Base-by-base conservation (phyloP, 2,797 vertebrate genomes). In the Potorous gilbertii region DNA sequence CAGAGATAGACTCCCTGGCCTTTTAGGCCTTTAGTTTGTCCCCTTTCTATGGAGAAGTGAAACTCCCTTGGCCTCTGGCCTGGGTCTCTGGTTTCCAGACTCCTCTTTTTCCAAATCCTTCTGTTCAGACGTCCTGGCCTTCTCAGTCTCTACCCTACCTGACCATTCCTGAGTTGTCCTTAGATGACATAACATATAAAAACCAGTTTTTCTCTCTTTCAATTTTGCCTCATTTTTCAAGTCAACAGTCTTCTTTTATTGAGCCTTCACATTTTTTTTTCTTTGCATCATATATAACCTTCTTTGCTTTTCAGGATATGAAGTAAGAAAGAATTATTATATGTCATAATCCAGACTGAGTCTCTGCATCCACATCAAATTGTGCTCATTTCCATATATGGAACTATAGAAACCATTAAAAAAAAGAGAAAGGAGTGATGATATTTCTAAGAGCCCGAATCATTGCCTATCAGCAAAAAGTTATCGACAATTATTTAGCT, bases 401-500 rank as follows among this genome's bases (percentile, higher is more conserved):
- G 24, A 81, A 21, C 13, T 9, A 87, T 0, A 87, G 40, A 27
- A 50, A 87, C 21, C 40, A 87, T 87, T 40, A 93, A 56, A 28
- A 56, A 55, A 91, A 34, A n/a, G 11, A 28, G 40, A 94, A 29
- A 87, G 24, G 16, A 10, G 24, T 46, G 18, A 81, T 24, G 66
- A 92, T 57, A 81, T 9, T 95, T 97, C 94, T 54, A 66, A 87
- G 34, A 62, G n/a, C n/a, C 34, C 62, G 18, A 96, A 87, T 95
- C 46, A 95, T 89, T 55, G 93, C 12, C 55, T 91, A 92, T 94
- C 93, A 87, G 3, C 55, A 93, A 13, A 94, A 90, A 94, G 27
- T 93, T 87, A 97, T 1, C 50, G 96, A 90, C 90, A 98, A 96
- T 98, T 95, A 97, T 91, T 97, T 96, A 91, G 66, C 59, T 96